Percentiles rank a stretch among this genome's conserved stretches.
phyloP scores from a whole-genome alignment of 2,888 invertebrate genomes.

The Disparrhopalites patrizii region DNA sequence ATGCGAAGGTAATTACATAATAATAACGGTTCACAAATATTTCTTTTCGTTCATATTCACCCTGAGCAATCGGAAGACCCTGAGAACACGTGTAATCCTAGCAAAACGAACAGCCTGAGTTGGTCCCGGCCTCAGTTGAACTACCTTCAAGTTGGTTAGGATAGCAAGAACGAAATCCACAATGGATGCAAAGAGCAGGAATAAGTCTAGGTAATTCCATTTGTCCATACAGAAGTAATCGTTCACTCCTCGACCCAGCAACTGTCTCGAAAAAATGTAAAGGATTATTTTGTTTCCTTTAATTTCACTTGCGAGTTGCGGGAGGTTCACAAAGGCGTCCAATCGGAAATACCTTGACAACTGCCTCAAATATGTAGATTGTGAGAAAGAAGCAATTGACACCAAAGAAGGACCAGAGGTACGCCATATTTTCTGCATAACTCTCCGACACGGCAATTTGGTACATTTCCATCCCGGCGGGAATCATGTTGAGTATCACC shows the following conservation, averaged over 20 bases:
- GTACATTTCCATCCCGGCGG: constrained; percentile 51
- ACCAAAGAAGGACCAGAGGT: constrained; percentile 21
- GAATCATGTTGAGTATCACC: constrained; percentile 45
- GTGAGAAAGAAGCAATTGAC: constrained; percentile 28
- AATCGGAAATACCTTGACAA: constrained; percentile 44
- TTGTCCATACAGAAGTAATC: constrained; percentile 57
- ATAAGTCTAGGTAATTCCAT: constrained; percentile 61
- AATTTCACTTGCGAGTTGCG: too few relatives aligned
- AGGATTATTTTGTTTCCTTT: too few relatives aligned
- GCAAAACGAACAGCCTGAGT: constrained; percentile 55
- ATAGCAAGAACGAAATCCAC: background rate
- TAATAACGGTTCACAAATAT: too few relatives aligned
- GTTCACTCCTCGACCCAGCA: constrained; percentile 34
- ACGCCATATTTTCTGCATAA: background rate
- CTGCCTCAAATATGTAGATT: constrained; percentile 37
- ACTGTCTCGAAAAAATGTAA: too few relatives aligned
- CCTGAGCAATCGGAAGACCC: constrained; percentile 54
- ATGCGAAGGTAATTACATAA: background rate
- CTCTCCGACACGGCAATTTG: background rate
- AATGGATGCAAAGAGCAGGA: constrained; percentile 53
- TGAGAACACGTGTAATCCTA: constrained; percentile 54
- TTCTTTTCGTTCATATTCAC: too few relatives aligned
- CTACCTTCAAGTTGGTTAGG: background rate
- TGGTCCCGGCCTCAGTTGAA: constrained; percentile 51
- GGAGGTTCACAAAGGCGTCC: too few relatives aligned